phyloP scores from a whole-genome alignment of 2,888 invertebrate genomes.

The Timema cristinae region DNA sequence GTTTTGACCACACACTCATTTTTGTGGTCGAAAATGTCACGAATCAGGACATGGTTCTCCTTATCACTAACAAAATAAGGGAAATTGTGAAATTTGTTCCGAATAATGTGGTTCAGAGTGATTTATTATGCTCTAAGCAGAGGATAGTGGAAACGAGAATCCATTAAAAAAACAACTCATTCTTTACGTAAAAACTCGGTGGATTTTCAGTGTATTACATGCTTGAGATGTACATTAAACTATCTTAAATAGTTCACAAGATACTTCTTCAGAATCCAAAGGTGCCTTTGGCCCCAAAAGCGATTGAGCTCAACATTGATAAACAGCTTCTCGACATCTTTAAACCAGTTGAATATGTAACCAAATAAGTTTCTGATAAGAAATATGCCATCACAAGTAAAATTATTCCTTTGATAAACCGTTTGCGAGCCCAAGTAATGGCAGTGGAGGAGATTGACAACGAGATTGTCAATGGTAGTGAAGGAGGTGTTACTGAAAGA shows the following conservation, averaged over 20 bases:
- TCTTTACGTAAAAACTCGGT: no score
- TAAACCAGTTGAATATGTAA: conserved; percentile 2
- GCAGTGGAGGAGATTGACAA: neutral
- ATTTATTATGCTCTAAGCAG: no score
- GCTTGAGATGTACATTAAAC: neutral
- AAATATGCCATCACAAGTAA: conserved; percentile 2
- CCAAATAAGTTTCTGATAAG: neutral
- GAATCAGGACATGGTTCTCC: no score
- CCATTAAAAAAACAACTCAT: no score
- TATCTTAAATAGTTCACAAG: neutral
- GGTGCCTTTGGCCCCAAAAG: neutral
- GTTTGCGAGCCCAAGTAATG: neutral
- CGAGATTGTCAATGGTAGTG: neutral
- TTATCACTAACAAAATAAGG: no score
- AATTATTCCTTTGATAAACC: neutral
- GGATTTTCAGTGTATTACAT: no score
- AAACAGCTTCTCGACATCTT: neutral
- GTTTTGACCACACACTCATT: no score
- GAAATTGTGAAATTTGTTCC: no score
- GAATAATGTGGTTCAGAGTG: no score
- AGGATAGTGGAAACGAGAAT: no score
- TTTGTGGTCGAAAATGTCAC: no score
- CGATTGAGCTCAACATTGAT: neutral
- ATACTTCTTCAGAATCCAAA: neutral
- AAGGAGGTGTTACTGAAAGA: neutral